Evolutionary conservation across 2,113 vertebrate species (phyloP), one percentile per base, ranked within the genome.

Genomic region (Prunella himalayana): DNA sequence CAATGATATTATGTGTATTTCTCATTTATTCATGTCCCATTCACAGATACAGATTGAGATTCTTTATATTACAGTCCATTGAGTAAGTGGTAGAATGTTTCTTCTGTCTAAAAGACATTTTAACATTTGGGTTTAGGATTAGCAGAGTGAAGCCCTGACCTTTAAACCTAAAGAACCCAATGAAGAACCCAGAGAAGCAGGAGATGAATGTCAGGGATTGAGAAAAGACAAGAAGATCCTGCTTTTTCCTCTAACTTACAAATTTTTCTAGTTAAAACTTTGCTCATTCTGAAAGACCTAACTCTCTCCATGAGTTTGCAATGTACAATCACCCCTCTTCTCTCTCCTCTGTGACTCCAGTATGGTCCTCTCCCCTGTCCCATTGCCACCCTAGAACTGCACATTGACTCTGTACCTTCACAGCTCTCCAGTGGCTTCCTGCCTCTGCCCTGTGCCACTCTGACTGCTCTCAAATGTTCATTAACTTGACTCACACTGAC

Each of bases 141-240:
- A 90, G 35, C 47, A 76, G 18, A 68, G 20, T 59, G 39, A 22
- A 90, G 6, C 23, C 23, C 25, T 66, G 47, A 60, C 11, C 13
- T 42, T n/a, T 57, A 82, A 73, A 56, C 4, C 12, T 71, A 37
- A 75, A 82, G 13, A 44, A 56, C 5, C 6, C 53, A 53, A 71
- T 7, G 25, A 63, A 54, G 53, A 79, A 50, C 11, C 7, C 30
- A 53, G 35, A 63, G 9, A 75, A 5, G 17, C 20, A 75, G n/a
- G 25, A 64, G 7, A 8, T 0, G 0, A 71, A 59, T 54, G 10
- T 20, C 39, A 69, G 25, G 13, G n/a, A 41, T 2, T 50, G 65
- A 85, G 25, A 57, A 37, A 78, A 73, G 37, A 44, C 28, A 78
- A 76, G 20, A 27, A 15, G 33, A 59, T 68, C 23, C 37, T 39